A percentile compares a stretch with the other conserved stretches of the same genome.
These are phyloP conservation scores for Drosophila mimetica DNA, from an alignment of 2,888 invertebrate genomes.

Conservation along the genomic window DNA sequence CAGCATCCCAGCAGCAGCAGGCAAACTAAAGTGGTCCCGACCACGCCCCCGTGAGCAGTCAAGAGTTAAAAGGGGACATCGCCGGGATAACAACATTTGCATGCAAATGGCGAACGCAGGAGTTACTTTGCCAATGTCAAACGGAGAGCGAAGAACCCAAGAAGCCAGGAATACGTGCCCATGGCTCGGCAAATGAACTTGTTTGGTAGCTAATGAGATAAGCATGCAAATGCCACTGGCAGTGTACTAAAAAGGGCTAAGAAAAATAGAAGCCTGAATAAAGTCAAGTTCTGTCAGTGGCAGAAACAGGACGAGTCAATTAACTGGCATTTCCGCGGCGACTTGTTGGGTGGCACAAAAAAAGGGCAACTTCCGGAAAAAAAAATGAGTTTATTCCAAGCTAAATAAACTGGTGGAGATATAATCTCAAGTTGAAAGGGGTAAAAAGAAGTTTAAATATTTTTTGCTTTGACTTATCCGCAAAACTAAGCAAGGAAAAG, in stretches of 20 bases:
- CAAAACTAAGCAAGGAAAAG: neutral
- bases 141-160: slow-evolving; percentile 8
- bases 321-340: slow-evolving; percentile 55
- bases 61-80: slow-evolving; percentile 48
- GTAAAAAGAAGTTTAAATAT: slow-evolving; percentile 1
- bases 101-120: slow-evolving; percentile 57
- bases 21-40: slow-evolving; percentile 14
- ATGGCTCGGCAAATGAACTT: slow-evolving; percentile 67
- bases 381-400: no score
- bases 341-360: no score
- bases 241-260: slow-evolving; percentile 7
- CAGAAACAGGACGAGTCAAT: slow-evolving; percentile 55
- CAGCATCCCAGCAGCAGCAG: slow-evolving; percentile 10
- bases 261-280: slow-evolving; percentile 17
- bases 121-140: slow-evolving; percentile 59
- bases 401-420: slow-evolving; percentile 17
- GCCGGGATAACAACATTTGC: slow-evolving; percentile 58
- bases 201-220: slow-evolving; percentile 75
- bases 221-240: slow-evolving; percentile 60
- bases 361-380: slow-evolving; percentile 11
- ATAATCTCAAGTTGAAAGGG: slow-evolving; percentile 13
- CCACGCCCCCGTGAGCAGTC: slow-evolving; percentile 48
- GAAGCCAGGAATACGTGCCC: slow-evolving; percentile 42
- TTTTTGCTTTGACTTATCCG: neutral
- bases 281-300: slow-evolving; percentile 26